These are phyloP conservation scores for Philotrypesis tridentata DNA, from an alignment of 1,140 invertebrate species.

Conservation along the genomic window DNA sequence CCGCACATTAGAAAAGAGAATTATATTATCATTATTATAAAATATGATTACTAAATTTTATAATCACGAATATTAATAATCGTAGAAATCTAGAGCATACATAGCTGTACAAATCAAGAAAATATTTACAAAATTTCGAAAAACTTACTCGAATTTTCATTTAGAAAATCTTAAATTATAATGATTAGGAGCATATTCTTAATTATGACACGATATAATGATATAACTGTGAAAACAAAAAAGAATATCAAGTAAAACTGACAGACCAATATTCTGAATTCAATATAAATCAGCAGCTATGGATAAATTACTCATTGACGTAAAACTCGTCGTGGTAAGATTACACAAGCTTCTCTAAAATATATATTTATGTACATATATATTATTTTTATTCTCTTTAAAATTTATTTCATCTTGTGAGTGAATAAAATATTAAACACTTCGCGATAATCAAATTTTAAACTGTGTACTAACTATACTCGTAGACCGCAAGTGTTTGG, in stretches of 20 bases:
- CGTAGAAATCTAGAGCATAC: not conserved
- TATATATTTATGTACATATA: conserved; percentile 38
- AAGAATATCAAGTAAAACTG: conserved; percentile 23
- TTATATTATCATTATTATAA: not conserved
- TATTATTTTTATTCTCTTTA: conserved; percentile 31
- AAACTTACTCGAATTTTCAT: not conserved
- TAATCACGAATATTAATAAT: too few species aligned
- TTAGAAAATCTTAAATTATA: not conserved
- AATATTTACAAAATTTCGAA: not conserved
- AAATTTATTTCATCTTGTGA: not conserved
- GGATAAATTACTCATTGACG: conserved; percentile 21
- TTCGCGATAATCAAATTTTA: conserved; percentile 21
- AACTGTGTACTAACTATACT: conserved; percentile 15
- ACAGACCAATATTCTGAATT: conserved; percentile 29
- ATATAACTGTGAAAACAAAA: not conserved
- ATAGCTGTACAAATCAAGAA: not conserved
- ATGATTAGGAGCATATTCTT: not conserved
- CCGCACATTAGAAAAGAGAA: not conserved
- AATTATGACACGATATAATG: not conserved
- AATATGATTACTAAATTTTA: too few species aligned
- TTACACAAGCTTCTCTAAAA: conserved; percentile 35
- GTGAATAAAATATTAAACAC: conserved; percentile 4
- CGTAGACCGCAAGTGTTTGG: not conserved
- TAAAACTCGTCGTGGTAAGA: not conserved
- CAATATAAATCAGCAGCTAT: conserved; percentile 44